Conservation (phyloP, 2,888 invertebrate genomes). For the Polymixis lichenea region DNA sequence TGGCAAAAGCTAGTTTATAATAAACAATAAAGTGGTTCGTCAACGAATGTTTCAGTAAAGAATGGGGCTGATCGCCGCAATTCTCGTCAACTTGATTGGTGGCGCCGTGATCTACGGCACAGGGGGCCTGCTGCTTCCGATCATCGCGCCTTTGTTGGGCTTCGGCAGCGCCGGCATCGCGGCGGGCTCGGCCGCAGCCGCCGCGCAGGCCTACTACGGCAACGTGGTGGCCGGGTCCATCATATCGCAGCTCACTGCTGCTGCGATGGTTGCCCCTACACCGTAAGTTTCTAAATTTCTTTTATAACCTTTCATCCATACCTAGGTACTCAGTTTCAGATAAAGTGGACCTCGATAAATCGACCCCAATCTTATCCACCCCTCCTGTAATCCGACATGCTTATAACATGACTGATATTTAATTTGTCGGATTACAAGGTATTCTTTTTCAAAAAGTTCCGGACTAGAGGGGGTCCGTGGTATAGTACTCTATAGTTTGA, state of each 20-base stretch:
- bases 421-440: too few species aligned
- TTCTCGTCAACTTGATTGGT: slow-evolving; percentile 76
- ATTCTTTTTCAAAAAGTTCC: too few species aligned
- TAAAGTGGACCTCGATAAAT: too few species aligned
- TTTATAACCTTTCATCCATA: neutral
- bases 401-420: too few species aligned
- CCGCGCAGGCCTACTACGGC: slow-evolving; percentile 81
- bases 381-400: too few species aligned
- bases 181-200: slow-evolving; percentile 80
- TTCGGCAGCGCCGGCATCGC: slow-evolving; percentile 79
- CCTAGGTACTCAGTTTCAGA: neutral
- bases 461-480: too few species aligned
- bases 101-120: slow-evolving; percentile 78
- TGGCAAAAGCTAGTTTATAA: neutral
- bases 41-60: slow-evolving; percentile 39
- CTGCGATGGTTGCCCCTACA: slow-evolving; percentile 83
- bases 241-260: slow-evolving; percentile 79
- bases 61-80: slow-evolving; percentile 78
- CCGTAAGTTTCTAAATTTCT: slow-evolving; percentile 72
- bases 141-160: slow-evolving; percentile 78
- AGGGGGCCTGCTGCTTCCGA: slow-evolving; percentile 75
- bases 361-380: too few species aligned
- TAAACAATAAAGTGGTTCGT: neutral
- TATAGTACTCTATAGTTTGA: too few species aligned
- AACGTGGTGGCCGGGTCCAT: slow-evolving; percentile 82